Conservation (phyloP, 2,797 vertebrate genomes). For the Craterocephalus amniculus region DNA sequence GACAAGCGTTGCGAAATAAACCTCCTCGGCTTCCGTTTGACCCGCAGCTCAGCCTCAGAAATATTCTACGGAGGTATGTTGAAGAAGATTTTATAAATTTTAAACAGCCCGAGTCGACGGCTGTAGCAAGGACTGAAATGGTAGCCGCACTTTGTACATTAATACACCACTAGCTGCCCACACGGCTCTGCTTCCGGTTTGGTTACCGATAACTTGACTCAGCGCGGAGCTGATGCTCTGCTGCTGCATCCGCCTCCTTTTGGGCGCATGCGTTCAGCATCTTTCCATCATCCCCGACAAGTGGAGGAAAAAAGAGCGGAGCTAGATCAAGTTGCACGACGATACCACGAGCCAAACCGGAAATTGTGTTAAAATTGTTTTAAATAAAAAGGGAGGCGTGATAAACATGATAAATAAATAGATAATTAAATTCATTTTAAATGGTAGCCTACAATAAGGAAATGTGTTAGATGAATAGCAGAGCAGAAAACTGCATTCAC, state of each 20-base stretch:
- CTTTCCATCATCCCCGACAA: conserved; percentile 45
- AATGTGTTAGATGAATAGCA: too few species aligned
- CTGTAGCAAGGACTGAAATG: too few species aligned
- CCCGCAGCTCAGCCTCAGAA: too few species aligned
- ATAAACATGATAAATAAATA: too few species aligned
- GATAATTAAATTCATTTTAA: too few species aligned
- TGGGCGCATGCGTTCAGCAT: conserved; percentile 72
- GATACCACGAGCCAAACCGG: neutral
- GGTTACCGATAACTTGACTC: neutral
- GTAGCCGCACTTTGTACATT: neutral
- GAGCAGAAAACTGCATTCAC: too few species aligned
- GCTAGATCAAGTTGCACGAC: conserved; percentile 32
- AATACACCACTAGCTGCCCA: neutral
- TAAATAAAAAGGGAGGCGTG: conserved; percentile 14
- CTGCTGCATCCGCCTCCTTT: conserved; percentile 57
- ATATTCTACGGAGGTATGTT: neutral
- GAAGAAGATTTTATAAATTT: neutral
- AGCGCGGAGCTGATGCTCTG: conserved; percentile 11
- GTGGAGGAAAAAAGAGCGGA: conserved; percentile 18
- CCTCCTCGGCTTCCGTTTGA: neutral
- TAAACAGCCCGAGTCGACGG: neutral
- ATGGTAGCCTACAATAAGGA: too few species aligned
- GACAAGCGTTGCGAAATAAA: conserved; percentile 58
- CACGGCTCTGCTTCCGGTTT: neutral
- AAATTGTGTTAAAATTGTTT: neutral